Percentiles rank a stretch among this genome's conserved stretches.
These are phyloP conservation scores for Drosophila ironensis DNA, from an alignment of 1,140 invertebrate species.

Conservation along the genomic window DNA sequence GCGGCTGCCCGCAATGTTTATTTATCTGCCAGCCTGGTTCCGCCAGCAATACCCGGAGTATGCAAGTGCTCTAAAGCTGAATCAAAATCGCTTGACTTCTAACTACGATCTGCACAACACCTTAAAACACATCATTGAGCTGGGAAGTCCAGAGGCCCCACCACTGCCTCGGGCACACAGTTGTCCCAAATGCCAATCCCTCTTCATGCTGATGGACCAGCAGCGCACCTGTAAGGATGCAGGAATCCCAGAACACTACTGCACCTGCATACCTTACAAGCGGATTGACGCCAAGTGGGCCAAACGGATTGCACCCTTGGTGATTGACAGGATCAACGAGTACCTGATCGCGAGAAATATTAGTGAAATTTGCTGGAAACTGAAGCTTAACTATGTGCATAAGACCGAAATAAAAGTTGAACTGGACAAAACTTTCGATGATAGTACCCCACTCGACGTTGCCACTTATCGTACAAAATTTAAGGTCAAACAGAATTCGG, in stretches of 20 bases:
- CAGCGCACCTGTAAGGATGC: slow-evolving; percentile 88
- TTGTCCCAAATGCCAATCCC: slow-evolving; percentile 86
- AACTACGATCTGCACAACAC: slow-evolving; percentile 92
- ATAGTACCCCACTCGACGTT: slow-evolving; percentile 22
- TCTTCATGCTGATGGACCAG: slow-evolving; percentile 85
- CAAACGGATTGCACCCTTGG: slow-evolving; percentile 23
- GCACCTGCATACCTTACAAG: slow-evolving; percentile 86
- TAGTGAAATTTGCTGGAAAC: slow-evolving; percentile 32
- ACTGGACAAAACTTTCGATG: slow-evolving; percentile 16
- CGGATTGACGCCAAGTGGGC: slow-evolving; percentile 63
- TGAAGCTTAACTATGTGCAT: slow-evolving; percentile 45
- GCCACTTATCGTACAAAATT: slow-evolving; percentile 53
- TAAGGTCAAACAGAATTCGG: slow-evolving; percentile 76
- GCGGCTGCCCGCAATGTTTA: slow-evolving; percentile 91
- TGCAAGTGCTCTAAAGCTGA: slow-evolving; percentile 86
- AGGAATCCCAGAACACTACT: slow-evolving; percentile 89
- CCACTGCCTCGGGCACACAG: slow-evolving; percentile 26
- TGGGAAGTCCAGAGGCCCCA: slow-evolving; percentile 31
- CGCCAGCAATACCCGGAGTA: slow-evolving; percentile 85
- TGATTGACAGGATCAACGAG: slow-evolving; percentile 82
- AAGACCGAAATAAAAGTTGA: slow-evolving; percentile 37
- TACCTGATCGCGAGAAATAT: slow-evolving; percentile 48
- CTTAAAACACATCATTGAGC: slow-evolving; percentile 81
- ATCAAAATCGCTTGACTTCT: slow-evolving; percentile 88
- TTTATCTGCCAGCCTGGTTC: slow-evolving; percentile 91